phyloP scores from a whole-genome alignment of 2,888 invertebrate species.

The Vesta saturnalis region DNA sequence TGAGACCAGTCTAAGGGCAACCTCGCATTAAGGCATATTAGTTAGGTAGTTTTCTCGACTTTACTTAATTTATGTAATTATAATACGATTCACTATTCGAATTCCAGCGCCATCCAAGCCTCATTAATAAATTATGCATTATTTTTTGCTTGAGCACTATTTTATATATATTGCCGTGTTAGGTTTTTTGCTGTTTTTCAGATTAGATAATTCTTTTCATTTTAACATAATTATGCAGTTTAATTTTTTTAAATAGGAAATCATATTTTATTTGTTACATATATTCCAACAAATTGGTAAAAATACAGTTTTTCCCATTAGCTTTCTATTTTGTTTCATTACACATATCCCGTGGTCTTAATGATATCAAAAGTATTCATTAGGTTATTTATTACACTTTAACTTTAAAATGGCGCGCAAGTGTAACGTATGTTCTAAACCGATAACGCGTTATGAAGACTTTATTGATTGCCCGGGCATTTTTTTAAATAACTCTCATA shows the following conservation, averaged over 20 bases:
- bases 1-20: slow-evolving; percentile 51
- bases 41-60: slow-evolving; percentile 62
- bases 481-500: no score
- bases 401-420: no score
- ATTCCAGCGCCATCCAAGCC: slow-evolving; percentile 53
- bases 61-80: slow-evolving; percentile 61
- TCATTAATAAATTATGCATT: slow-evolving; percentile 57
- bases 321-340: no score
- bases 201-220: neutral
- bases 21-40: slow-evolving; percentile 60
- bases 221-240: no score
- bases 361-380: no score
- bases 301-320: no score
- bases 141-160: slow-evolving; percentile 27
- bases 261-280: neutral
- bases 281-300: no score
- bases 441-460: no score
- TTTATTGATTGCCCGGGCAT: no score
- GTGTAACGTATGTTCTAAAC: no score
- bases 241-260: neutral
- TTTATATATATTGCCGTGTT: neutral
- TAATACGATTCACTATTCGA: slow-evolving; percentile 53
- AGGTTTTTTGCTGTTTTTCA: neutral
- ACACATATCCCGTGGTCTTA: no score
- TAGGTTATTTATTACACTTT: no score